Conservation (phyloP, 2,888 invertebrate genomes). For the Drosophila gaucha region DNA sequence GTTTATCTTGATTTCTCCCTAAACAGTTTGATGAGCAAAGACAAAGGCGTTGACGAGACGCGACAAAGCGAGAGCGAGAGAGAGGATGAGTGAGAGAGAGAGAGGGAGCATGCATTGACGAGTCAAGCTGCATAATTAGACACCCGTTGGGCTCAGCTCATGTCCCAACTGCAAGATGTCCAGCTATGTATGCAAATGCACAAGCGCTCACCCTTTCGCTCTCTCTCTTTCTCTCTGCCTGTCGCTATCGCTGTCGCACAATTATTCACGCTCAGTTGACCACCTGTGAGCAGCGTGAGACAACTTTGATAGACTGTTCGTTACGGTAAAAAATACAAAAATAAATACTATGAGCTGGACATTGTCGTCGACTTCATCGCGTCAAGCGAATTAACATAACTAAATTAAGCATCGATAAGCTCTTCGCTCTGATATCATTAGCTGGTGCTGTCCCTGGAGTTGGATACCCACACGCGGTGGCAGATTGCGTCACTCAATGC, state of each 20-base stretch:
- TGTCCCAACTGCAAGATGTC: conserved; percentile 22
- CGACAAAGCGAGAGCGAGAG: conserved; percentile 4
- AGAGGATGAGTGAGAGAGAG: neutral
- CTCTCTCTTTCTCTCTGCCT: neutral
- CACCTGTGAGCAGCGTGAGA: conserved; percentile 75
- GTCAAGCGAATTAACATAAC: conserved; percentile 70
- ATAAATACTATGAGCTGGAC: conserved; percentile 37
- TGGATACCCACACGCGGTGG: conserved; percentile 29
- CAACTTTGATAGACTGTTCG: conserved; percentile 55
- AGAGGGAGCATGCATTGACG: neutral
- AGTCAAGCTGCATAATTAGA: conserved; percentile 74
- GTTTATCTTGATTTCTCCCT: conserved; percentile 78
- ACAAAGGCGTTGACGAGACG: conserved; percentile 59
- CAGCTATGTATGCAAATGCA: conserved; percentile 56
- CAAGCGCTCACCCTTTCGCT: neutral
- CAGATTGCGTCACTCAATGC: conserved; percentile 45
- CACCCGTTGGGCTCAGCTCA: conserved; percentile 52
- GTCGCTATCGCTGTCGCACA: conserved; percentile 17
- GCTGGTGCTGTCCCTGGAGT: conserved; percentile 32
- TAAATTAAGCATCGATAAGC: conserved; percentile 79
- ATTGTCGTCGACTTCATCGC: conserved; percentile 49
- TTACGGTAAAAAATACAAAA: conserved; percentile 44
- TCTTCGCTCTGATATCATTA: conserved; percentile 64
- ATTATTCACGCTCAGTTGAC: conserved; percentile 83
- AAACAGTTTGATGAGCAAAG: conserved; percentile 76